Conservation (phyloP, 2,797 vertebrate species). For the Melanotaenia pygmaea region DNA sequence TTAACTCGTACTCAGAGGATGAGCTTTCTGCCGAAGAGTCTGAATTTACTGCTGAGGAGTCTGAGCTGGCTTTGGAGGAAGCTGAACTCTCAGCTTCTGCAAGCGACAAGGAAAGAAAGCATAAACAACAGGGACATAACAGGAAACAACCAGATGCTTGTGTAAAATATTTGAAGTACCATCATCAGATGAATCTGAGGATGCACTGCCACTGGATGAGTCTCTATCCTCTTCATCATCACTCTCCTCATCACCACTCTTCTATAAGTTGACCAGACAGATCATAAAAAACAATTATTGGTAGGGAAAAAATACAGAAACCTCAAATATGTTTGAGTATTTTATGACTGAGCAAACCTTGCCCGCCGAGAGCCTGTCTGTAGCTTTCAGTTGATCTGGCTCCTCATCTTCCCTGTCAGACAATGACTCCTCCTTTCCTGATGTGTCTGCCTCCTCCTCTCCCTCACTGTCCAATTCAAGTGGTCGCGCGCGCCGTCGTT, state of each 20-base stretch:
- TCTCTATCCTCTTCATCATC: constrained; percentile 79
- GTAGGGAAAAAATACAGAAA: background rate
- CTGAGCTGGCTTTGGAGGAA: constrained; percentile 85
- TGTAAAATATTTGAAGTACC: constrained; percentile 76
- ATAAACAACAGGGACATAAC: background rate
- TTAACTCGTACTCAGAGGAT: constrained; percentile 90
- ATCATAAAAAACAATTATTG: background rate
- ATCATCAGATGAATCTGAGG: constrained; percentile 90
- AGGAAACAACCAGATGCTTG: background rate
- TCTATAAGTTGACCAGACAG: constrained; percentile 53
- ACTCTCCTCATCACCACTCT: constrained; percentile 77
- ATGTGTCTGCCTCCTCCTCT: constrained; percentile 90
- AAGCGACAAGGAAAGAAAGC: constrained; percentile 14
- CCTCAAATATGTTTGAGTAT: background rate
- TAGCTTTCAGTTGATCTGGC: constrained; percentile 76
- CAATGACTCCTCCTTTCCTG: constrained; percentile 80
- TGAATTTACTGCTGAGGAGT: constrained; percentile 86
- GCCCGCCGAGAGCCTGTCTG: constrained; percentile 75
- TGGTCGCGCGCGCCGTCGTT: constrained; percentile 88
- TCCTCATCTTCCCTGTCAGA: constrained; percentile 88
- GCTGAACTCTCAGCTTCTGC: constrained; percentile 82
- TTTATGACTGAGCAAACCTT: constrained; percentile 75
- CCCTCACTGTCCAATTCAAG: constrained; percentile 95
- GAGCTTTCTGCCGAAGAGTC: constrained; percentile 88
- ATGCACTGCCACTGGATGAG: constrained; percentile 88